Conservation (phyloP, 2,797 vertebrate genomes). For the Poeciliopsis presidionis region DNA sequence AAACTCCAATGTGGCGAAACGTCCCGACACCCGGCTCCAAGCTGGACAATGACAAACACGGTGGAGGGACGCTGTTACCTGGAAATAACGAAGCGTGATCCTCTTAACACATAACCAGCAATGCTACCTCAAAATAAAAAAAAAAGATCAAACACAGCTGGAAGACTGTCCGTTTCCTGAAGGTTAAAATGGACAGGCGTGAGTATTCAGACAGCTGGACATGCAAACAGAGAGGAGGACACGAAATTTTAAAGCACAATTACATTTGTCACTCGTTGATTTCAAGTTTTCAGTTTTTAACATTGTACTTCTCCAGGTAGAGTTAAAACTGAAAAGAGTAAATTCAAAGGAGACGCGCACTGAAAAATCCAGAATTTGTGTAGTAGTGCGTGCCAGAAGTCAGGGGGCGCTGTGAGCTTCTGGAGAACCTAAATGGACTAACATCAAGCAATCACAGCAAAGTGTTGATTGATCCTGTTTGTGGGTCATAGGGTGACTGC, state of each 20-base stretch:
- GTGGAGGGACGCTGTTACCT: constrained; percentile 53
- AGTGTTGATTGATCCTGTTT: not conserved
- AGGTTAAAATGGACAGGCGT: constrained; percentile 18
- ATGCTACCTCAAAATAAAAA: constrained; percentile 84
- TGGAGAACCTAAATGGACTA: constrained; percentile 26
- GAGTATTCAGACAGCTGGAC: constrained; percentile 27
- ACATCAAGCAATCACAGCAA: not conserved
- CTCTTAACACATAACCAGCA: constrained; percentile 83
- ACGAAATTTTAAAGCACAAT: constrained; percentile 56
- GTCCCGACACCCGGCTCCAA: constrained; percentile 30
- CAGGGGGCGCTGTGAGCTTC: constrained; percentile 5
- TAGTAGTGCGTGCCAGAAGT: constrained; percentile 3
- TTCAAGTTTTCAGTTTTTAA: constrained; percentile 63
- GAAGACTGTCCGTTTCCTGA: constrained; percentile 74
- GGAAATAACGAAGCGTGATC: constrained; percentile 69
- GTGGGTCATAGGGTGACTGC: not conserved
- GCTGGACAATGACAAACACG: constrained; percentile 20
- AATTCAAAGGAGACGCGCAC: constrained; percentile 30
- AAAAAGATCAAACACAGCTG: constrained; percentile 70
- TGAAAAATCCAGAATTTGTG: constrained; percentile 38
- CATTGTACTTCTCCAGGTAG: constrained; percentile 63
- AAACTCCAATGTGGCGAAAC: constrained; percentile 34
- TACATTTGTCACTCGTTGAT: constrained; percentile 35
- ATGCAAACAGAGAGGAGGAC: constrained; percentile 41
- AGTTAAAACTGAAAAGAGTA: constrained; percentile 63